Conservation (phyloP, 2,797 vertebrate genomes). For the Arremon aurantiirostris region DNA sequence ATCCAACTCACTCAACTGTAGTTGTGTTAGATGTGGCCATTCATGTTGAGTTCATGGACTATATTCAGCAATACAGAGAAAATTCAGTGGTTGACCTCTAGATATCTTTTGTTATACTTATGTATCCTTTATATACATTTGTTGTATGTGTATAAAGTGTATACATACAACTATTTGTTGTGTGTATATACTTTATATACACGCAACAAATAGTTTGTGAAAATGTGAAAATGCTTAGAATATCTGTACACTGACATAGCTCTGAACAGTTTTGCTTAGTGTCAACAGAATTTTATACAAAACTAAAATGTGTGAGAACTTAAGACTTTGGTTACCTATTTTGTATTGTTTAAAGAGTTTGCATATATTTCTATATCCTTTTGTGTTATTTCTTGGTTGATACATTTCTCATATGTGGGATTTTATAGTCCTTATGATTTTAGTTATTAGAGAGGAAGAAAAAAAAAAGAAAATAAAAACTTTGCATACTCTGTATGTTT, state of each 20-base stretch:
- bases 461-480: background rate
- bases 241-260: background rate
- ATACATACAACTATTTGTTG: too few relatives aligned
- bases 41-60: background rate
- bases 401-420: background rate
- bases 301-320: background rate
- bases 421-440: background rate
- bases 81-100: background rate
- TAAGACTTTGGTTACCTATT: background rate
- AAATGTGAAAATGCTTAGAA: background rate
- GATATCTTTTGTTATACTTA: background rate
- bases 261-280: background rate
- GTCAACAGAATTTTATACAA: background rate
- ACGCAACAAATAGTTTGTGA: background rate
- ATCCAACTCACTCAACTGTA: background rate
- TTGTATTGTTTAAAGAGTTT: background rate
- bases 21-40: background rate
- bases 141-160: too few relatives aligned
- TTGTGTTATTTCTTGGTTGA: background rate
- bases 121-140: background rate
- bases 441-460: background rate
- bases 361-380: background rate
- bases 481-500: background rate
- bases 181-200: background rate
- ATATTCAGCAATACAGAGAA: background rate